Percentiles rank a stretch among this genome's conserved stretches.
Evolutionary conservation across 53 echinoderm and acorn worm species (phyloP).

Genomic region (Arbacia lixula): DNA sequence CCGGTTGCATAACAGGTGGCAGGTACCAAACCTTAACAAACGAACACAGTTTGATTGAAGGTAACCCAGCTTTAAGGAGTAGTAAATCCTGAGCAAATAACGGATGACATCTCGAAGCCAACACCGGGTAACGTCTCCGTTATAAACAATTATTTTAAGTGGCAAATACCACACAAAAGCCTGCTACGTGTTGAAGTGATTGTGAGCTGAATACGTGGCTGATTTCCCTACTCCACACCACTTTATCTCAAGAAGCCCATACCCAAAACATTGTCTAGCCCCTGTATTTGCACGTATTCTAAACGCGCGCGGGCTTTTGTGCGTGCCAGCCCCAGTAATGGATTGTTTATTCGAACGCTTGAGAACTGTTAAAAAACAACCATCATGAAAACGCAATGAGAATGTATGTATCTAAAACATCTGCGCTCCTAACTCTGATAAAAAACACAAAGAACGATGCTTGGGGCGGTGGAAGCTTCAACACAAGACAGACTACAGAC

Average conservation of each 20-base stretch:
- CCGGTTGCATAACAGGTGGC: too few relatives aligned
- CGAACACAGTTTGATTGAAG: too few relatives aligned
- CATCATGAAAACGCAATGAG: conserved; percentile 11
- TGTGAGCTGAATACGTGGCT: too few relatives aligned
- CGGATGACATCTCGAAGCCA: too few relatives aligned
- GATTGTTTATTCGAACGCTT: conserved; percentile 55
- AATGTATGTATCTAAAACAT: conserved; percentile 46
- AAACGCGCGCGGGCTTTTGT: conserved; percentile 24
- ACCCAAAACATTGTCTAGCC: not conserved
- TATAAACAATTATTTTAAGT: too few relatives aligned
- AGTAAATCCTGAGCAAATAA: too few relatives aligned
- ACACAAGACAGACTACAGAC: conserved; percentile 15
- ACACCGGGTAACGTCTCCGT: too few relatives aligned
- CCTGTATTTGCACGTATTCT: conserved; percentile 27
- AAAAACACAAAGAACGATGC: conserved; percentile 22
- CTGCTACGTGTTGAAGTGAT: too few relatives aligned
- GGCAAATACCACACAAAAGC: too few relatives aligned
- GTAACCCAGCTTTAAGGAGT: too few relatives aligned
- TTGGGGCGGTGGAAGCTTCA: conserved; percentile 37
- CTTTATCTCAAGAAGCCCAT: not conserved
- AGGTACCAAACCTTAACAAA: too few relatives aligned
- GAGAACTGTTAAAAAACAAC: conserved; percentile 32
- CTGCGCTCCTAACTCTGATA: conserved; percentile 59
- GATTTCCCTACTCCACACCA: too few relatives aligned
- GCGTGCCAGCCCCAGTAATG: conserved; percentile 28